Base-by-base conservation (phyloP, 1,140 invertebrate species). In the Pachyrhynchus sulphureomaculatus region DNA sequence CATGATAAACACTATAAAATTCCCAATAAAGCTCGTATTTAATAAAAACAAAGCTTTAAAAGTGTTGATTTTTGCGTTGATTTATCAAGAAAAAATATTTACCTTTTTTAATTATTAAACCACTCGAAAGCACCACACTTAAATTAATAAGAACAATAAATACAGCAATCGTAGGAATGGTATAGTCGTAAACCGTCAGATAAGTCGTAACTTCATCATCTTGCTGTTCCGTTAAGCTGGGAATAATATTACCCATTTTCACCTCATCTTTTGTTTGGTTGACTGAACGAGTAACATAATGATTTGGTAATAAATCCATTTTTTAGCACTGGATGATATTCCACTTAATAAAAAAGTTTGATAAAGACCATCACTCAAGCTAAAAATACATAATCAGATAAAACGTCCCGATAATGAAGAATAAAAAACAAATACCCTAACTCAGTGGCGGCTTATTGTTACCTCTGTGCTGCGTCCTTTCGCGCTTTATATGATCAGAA, bases 51-150 rank as follows among this genome's bases (percentile, higher is more conserved):
- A n/a, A n/a, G n/a, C n/a, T n/a, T n/a, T n/a, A n/a, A n/a, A n/a
- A n/a, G n/a, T n/a, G n/a, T n/a, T n/a, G n/a, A n/a, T n/a, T n/a
- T n/a, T n/a, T n/a, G n/a, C n/a, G n/a, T n/a, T n/a, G n/a, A n/a
- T n/a, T n/a, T n/a, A n/a, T n/a, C n/a, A n/a, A n/a, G n/a, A n/a
- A n/a, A n/a, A n/a, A 10, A 44, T 12, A 44, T 41, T 72, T 74
- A 83, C 81, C 78, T 77, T 80, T 82, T 68, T 77, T 79, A 29
- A 83, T 69, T 51, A 83, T 79, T 2, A 83, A 69, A 48, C 80
- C 80, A 70, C 81, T 83, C 2, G 82, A 83, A 51, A 83, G 70
- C 9, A 83, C 79, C n/a, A 84, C 81, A 0, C 77, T 76, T 15
- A 82, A 65, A 70, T 84, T 84, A 51, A 80, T 76, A 2, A 80